Base-by-base conservation (phyloP, 64 coral and sea anemone species). In the Catalaphyllia jardinei region DNA sequence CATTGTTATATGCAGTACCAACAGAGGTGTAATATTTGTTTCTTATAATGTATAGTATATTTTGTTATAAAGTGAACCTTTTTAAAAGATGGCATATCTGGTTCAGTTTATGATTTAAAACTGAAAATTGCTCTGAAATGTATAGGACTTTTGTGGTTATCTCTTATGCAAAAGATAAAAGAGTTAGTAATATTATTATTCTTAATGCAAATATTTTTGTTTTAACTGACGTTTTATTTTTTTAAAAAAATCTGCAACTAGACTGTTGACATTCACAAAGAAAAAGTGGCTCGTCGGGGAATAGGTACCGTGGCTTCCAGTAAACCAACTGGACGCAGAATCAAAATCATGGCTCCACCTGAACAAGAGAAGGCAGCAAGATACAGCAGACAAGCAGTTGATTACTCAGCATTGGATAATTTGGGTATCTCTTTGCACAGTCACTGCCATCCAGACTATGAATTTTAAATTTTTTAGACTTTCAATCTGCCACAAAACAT, bases 231-330 rank as follows among this genome's bases (percentile, higher is more conserved):
- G n/a, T n/a, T 11, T n/a, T n/a, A 65, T 22, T 65, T 22, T 65
- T 65, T 8, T 22, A 46, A 46, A 18, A 46, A 46, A 24, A 22
- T 65, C 24, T 65, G 4, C 9, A 69, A 11, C 8, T 52, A 98
- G 96, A 94, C 87, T 83, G 93, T 98, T 64, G 89, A 92, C 60
- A 92, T 95, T 33, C 96, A 98, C 75, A 98, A 98, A 59, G 96
- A 98, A 84, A 98, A 98, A 91, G 93, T 98, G 60, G 96, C 96
- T 60, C 87, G 96, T 22, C 82, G 93, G 55, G 93, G 95, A 88
- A 98, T 98, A 82, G 96, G 96, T 79, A 93, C 95, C 4, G 63
- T 98, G 49, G 96, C 93, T 42, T 87, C 93, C 67, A 98, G 88
- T 67, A 98, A 98, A 77, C 90, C 92, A 18, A 93, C 90, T 65